Evolutionary conservation across 35 echinoderm and acorn worm species (phyloP).

Genomic region (Ophiothrix spiculata): DNA sequence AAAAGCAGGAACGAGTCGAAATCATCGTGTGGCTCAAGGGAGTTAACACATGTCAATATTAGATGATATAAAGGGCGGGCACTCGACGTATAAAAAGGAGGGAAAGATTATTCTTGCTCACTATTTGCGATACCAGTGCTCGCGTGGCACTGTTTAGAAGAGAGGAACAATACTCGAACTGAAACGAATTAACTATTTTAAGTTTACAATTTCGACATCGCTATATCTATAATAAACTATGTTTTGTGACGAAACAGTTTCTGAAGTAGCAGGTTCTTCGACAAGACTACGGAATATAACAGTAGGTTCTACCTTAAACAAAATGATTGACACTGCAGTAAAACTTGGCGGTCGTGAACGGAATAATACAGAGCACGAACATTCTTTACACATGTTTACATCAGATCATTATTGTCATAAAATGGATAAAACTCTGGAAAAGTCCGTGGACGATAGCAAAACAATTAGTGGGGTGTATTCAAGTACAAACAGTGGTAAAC

Average conservation of each 20-base stretch:
- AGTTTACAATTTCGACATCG: not conserved
- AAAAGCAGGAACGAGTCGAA: not conserved
- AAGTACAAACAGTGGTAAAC: not conserved
- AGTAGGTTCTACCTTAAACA: slow-evolving; percentile 18
- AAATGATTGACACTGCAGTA: slow-evolving; percentile 28
- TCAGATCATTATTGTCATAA: not conserved
- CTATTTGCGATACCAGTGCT: not conserved
- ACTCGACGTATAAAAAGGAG: no score
- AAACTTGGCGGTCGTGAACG: not conserved
- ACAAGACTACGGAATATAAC: not conserved
- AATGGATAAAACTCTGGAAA: not conserved
- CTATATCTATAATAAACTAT: not conserved
- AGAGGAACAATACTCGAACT: not conserved
- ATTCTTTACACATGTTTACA: no score
- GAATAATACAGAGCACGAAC: not conserved
- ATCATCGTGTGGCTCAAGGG: slow-evolving; percentile 12
- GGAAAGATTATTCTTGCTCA: not conserved
- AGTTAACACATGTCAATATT: not conserved
- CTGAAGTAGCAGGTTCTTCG: not conserved
- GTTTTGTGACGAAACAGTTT: not conserved
- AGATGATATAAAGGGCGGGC: slow-evolving; percentile 1
- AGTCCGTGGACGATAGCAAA: not conserved
- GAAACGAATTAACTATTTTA: not conserved
- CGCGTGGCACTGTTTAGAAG: not conserved
- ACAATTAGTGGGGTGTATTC: not conserved